Base-by-base conservation (phyloP, 2,113 vertebrate species). In the Oncorhynchus mykiss region DNA sequence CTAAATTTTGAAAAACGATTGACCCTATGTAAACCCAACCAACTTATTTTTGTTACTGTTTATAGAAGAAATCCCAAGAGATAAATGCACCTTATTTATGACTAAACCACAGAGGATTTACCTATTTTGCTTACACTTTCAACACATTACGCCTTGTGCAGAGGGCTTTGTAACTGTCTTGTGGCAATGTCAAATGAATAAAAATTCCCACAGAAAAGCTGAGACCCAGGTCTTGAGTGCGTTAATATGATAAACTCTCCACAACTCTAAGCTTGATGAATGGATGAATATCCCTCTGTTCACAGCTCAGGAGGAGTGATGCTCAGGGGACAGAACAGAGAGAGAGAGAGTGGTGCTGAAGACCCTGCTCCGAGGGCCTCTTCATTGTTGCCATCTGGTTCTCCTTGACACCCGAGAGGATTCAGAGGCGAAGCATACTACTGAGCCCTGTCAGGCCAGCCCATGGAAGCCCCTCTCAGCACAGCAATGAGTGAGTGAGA, bases 401-500 rank as follows among this genome's bases (percentile, higher is more conserved):
- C 80, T 89, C 69, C 78, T 87, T 77, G 87, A 89, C 82, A 87
- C 78, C 84, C 11, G 64, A 76, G 83, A 85, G 82, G 71, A 73
- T 83, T 79, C 72, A 20, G 76, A 84, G 85, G 82, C 83, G 86
- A 88, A 9, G 39, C 39, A 45, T 45, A 45, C 83, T 57, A 78
- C 77, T 76, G 14, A 79, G 80, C 72, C 66, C 81, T 84, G 74
- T 88, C 85, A 84, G 85, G 88, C 82, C 81, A 64, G 69, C 71
- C 64, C 60, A 82, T 75, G 79, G 84, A 86, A 83, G 77, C 75
- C 12, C 79, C 85, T 90, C 86, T 89, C 88, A 90, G 88, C 88
- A 86, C 72, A n/a, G 81, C 89, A 87, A 77, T 91, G 87, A 92
- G 85, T 84, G 90, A 90, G 87, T 85, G 90, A 90, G 89, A 92